phyloP scores from a whole-genome alignment of 2,888 invertebrate genomes.

The Torymus auratus region DNA sequence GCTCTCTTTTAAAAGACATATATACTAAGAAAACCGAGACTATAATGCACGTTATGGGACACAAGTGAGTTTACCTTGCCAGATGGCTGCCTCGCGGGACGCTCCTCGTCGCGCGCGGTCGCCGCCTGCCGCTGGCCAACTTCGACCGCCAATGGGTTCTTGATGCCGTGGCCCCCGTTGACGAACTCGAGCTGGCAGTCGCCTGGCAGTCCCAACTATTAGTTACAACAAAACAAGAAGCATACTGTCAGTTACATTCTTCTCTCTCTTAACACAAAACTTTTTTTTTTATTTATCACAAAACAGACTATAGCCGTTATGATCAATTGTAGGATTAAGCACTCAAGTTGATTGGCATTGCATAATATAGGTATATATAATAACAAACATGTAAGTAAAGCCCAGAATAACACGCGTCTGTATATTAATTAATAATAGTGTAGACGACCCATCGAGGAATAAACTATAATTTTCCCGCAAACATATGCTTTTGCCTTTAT shows the following conservation, averaged over 20 bases:
- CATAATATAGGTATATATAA: constrained; percentile 64
- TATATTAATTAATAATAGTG: no score
- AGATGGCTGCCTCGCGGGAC: constrained; percentile 71
- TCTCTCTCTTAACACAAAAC: no score
- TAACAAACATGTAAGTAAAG: no score
- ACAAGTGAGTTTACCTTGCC: constrained; percentile 69
- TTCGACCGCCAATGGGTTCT: constrained; percentile 90
- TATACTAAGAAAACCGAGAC: not conserved
- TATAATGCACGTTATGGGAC: not conserved
- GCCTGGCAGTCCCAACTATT: constrained; percentile 89
- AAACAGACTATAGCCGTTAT: constrained; percentile 29
- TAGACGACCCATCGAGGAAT: no score
- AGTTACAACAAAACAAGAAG: constrained; percentile 16
- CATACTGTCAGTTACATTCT: not conserved
- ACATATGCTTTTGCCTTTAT: constrained; percentile 76
- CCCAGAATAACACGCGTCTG: no score
- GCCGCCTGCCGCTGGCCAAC: constrained; percentile 71
- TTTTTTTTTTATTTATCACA: not conserved
- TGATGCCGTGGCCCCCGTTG: constrained; percentile 97
- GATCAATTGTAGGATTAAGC: constrained; percentile 66
- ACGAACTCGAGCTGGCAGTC: constrained; percentile 96
- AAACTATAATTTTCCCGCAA: not conserved
- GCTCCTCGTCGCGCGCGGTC: constrained; percentile 81
- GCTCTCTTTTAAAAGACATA: no score
- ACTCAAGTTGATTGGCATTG: constrained; percentile 76